These are phyloP conservation scores for Pachyuromys duprasi DNA, from an alignment of 2,797 vertebrate species.

Conservation along the genomic window DNA sequence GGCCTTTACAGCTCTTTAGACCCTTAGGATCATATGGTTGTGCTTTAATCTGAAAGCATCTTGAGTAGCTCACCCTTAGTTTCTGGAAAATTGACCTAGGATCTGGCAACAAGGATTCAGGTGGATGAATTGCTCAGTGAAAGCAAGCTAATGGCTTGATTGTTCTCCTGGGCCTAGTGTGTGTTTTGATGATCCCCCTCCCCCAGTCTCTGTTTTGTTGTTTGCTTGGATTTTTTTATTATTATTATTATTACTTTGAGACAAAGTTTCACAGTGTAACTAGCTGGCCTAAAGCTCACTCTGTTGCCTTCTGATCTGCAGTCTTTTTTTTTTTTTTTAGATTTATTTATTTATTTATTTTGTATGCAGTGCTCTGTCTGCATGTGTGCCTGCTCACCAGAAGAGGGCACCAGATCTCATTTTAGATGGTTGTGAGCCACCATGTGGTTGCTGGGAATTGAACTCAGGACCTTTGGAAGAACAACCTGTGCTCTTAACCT, in stretches of 20 bases:
- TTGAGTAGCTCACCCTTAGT: constrained; percentile 52
- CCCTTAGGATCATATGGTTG: constrained; percentile 27
- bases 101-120: constrained; percentile 34
- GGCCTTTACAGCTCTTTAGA: neutral
- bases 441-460: too few species aligned
- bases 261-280: neutral
- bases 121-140: neutral
- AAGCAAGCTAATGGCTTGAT: neutral
- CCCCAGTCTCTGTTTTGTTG: neutral
- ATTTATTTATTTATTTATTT: too few species aligned
- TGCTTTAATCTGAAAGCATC: constrained; percentile 58
- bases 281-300: neutral
- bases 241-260: too few species aligned
- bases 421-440: too few species aligned
- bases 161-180: neutral
- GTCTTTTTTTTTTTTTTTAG: too few species aligned
- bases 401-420: too few species aligned
- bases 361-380: too few species aligned
- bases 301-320: too few species aligned
- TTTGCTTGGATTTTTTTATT: neutral
- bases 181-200: neutral
- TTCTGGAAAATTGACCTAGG: constrained; percentile 47
- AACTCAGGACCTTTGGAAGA: too few species aligned
- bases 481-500: too few species aligned
- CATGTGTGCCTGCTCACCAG: too few species aligned